Evolutionary conservation across 2,797 vertebrate species (phyloP), one percentile per base, ranked within the genome.

Genomic region (Brachymystax lenok): DNA sequence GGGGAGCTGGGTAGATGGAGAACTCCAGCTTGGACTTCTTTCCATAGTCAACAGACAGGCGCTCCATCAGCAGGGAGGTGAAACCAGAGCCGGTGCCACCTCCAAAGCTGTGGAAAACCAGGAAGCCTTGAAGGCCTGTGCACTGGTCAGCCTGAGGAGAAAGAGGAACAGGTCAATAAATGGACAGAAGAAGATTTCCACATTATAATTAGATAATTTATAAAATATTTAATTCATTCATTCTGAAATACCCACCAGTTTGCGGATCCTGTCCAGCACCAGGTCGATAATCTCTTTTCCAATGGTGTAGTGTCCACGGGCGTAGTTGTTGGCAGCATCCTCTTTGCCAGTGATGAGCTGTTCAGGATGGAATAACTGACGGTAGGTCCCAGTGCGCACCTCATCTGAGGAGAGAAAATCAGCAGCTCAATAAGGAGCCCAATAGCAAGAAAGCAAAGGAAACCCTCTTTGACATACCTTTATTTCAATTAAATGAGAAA

Each of bases 21-120:
- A 96, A 96, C 75, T 96, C 95, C 51, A 96, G 90, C 87, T 96
- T 96, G 76, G 95, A 95, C 83, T 96, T 96, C 85, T 96, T 96
- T 84, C 95, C 94, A 0, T 94, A 95, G 74, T 95, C 94, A 40
- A 95, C 94, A 0, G 95, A 95, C 78, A 95, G 92, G 51, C 94
- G 90, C 84, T 96, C 94, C 95, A 96, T 96, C 73, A 97, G 90
- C 88, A 97, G 89, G 63, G 95, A 96, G 8, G 95, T 93, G 85
- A 97, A 97, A 50, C 96, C 95, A 69, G 95, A 96, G 33, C 95
- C 94, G 10, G 95, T 95, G 77, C 95, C 95, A 35, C 96, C 96
- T 71, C 95, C 95, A 50, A 96, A 97, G 88, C 96, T 96, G 85
- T 96, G 95, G 83, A 96, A 96, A 67, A 96, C 89, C 83, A 91